Conservation (phyloP, 2,888 invertebrate genomes). For the Pinctada fucata region DNA sequence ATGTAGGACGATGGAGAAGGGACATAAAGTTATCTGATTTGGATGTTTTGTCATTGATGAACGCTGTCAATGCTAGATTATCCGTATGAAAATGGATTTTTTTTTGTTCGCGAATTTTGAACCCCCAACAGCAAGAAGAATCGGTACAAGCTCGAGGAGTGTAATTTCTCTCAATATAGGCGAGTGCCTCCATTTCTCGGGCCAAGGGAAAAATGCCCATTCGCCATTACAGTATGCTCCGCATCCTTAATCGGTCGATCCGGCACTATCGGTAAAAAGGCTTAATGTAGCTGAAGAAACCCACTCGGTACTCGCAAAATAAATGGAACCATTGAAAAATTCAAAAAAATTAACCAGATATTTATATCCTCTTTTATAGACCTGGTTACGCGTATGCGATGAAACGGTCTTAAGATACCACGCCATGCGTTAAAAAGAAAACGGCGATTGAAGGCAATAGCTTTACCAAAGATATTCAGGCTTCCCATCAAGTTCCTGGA, state of each 20-base stretch:
- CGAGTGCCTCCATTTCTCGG: too few relatives aligned
- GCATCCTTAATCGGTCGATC: background rate
- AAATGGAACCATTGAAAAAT: background rate
- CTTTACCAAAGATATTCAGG: background rate
- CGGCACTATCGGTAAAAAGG: slow-evolving; percentile 8
- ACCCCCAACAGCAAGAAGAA: too few relatives aligned
- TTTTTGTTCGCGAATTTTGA: too few relatives aligned
- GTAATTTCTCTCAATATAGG: too few relatives aligned
- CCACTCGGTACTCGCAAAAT: background rate
- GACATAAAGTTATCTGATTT: too few relatives aligned
- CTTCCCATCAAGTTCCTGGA: too few relatives aligned
- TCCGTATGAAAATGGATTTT: too few relatives aligned
- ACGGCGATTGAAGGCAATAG: background rate
- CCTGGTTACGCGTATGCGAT: background rate
- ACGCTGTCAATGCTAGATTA: too few relatives aligned
- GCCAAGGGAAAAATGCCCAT: slow-evolving; percentile 8
- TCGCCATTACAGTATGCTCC: background rate
- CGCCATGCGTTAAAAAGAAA: background rate
- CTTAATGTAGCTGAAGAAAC: background rate
- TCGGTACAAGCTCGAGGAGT: too few relatives aligned
- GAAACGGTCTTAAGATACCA: background rate
- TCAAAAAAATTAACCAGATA: background rate
- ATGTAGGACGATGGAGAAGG: too few relatives aligned
- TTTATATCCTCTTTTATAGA: background rate
- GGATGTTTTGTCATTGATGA: too few relatives aligned